A percentile compares a stretch with the other conserved stretches of the same genome.
phyloP scores from a whole-genome alignment of 2,113 vertebrate genomes.

The Apodemus sylvaticus region DNA sequence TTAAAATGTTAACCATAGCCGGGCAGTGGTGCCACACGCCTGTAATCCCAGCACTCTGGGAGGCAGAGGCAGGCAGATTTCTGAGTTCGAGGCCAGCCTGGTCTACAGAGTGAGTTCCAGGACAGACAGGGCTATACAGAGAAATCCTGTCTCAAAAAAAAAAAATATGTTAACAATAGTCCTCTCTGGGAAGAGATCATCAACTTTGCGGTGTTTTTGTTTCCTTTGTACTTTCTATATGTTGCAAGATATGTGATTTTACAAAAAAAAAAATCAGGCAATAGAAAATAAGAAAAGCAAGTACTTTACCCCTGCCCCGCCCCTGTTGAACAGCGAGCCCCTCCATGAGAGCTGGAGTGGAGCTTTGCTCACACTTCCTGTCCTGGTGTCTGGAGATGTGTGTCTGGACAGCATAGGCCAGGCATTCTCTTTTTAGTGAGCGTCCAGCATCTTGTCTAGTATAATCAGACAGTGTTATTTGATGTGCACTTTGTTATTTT shows the following conservation, averaged over 20 bases:
- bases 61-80: no score
- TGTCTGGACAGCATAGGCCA: not conserved
- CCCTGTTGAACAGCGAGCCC: not conserved
- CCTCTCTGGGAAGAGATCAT: not conserved
- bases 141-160: no score
- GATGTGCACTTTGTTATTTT: not conserved
- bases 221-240: not conserved
- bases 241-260: not conserved
- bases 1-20: not conserved
- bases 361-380: not conserved
- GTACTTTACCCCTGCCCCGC: not conserved
- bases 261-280: not conserved
- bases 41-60: not conserved
- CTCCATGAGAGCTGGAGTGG: not conserved
- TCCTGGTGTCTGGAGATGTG: not conserved
- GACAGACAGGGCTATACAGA: no score
- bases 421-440: not conserved
- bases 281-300: constrained; percentile 15
- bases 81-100: no score
- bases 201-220: not conserved
- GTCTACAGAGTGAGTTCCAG: no score
- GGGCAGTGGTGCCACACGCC: no score
- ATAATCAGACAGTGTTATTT: not conserved
- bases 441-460: not conserved
- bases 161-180: not conserved